Evolutionary conservation across 2,797 vertebrate genomes (phyloP).

Genomic region (Phyllotis vaccarum): DNA sequence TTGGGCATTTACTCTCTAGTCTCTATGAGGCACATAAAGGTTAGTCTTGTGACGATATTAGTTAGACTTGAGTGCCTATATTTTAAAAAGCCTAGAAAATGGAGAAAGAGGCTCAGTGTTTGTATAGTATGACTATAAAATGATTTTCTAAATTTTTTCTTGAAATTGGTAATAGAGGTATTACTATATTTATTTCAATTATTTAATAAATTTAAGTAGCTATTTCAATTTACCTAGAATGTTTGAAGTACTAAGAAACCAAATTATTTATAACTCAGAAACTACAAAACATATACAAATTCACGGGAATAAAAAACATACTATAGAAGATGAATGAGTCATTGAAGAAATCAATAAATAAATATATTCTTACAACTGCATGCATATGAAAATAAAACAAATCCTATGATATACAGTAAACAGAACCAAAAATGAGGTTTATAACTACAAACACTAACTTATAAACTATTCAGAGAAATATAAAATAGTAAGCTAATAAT

Average conservation of each 20-base stretch:
- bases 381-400: background rate
- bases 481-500: background rate
- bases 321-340: background rate
- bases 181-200: constrained; percentile 50
- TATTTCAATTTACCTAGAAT: constrained; percentile 49
- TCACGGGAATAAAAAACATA: background rate
- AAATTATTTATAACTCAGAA: constrained; percentile 57
- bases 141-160: background rate
- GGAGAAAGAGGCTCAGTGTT: background rate
- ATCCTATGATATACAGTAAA: background rate
- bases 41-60: background rate
- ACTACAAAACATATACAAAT: background rate
- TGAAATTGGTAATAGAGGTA: background rate
- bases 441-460: no score
- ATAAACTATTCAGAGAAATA: background rate
- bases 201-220: constrained; percentile 52
- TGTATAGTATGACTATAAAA: constrained; percentile 38
- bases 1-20: background rate
- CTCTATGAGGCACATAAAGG: background rate
- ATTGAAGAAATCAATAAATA: background rate
- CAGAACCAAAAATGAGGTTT: background rate
- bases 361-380: background rate
- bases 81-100: background rate
- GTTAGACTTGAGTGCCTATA: background rate
- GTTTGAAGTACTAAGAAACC: constrained; percentile 56